Percentiles rank a stretch among this genome's conserved stretches.
phyloP scores from a whole-genome alignment of 2,888 invertebrate species.

The Epinotia brunnichana region DNA sequence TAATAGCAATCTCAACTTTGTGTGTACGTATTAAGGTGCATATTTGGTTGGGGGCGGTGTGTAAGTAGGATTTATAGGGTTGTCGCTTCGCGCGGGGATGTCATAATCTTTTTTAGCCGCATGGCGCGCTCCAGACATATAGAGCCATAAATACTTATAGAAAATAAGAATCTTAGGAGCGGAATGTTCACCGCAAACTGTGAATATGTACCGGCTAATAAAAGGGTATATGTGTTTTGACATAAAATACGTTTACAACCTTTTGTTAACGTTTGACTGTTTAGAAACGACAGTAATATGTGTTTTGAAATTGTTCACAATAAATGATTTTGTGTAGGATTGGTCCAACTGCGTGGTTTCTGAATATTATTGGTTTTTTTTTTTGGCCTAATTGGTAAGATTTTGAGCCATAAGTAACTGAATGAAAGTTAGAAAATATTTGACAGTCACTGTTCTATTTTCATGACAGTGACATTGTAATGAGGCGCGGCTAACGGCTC shows the following conservation, averaged over 20 bases:
- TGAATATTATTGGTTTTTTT: neutral
- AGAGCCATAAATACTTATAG: slow-evolving; percentile 51
- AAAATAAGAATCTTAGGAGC: slow-evolving; percentile 62
- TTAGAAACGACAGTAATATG: slow-evolving; percentile 26
- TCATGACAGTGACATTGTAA: slow-evolving; percentile 15
- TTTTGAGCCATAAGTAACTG: neutral
- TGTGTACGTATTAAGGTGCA: slow-evolving; percentile 56
- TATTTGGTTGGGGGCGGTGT: slow-evolving; percentile 54
- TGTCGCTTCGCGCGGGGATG: slow-evolving; percentile 68
- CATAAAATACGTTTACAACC: slow-evolving; percentile 48
- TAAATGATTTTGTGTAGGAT: slow-evolving; percentile 9
- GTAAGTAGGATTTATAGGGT: slow-evolving; percentile 72
- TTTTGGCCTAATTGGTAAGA: neutral
- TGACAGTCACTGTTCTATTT: slow-evolving; percentile 8
- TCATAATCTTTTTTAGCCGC: slow-evolving; percentile 83
- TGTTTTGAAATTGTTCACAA: slow-evolving; percentile 32
- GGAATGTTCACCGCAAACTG: slow-evolving; percentile 61
- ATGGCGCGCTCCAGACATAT: slow-evolving; percentile 74
- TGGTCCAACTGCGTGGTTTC: neutral
- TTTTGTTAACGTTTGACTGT: slow-evolving; percentile 44
- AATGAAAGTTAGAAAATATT: slow-evolving; percentile 4
- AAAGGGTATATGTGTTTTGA: slow-evolving; percentile 16
- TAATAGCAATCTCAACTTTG: slow-evolving; percentile 65
- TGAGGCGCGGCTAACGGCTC: slow-evolving; percentile 17
- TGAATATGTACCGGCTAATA: slow-evolving; percentile 18